Percentiles rank a stretch among this genome's conserved stretches.
Evolutionary conservation across 64 coral and sea anemone species (phyloP).

Genomic region (Anthopleura sola): DNA sequence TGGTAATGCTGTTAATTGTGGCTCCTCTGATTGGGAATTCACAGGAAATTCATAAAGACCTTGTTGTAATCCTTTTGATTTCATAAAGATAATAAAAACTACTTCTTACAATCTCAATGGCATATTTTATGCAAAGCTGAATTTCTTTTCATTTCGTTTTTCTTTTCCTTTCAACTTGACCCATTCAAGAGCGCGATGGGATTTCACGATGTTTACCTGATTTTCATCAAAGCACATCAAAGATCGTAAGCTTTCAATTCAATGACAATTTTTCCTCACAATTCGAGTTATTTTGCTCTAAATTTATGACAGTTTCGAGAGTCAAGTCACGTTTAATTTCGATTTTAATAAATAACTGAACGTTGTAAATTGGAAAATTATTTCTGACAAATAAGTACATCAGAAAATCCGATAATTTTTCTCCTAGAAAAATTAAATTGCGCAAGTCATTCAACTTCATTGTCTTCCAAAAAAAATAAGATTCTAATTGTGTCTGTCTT

Average conservation of each 20-base stretch:
- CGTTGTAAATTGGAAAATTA: background rate
- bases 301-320: background rate
- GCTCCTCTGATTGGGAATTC: background rate
- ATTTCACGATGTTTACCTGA: background rate
- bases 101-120: background rate
- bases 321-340: background rate
- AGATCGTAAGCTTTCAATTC: background rate
- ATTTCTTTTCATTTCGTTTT: background rate
- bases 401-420: background rate
- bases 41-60: background rate
- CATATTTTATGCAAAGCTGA: background rate
- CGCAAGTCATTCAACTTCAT: background rate
- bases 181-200: background rate
- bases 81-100: constrained; percentile 11
- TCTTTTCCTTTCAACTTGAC: background rate
- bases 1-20: background rate
- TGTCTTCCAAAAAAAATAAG: background rate
- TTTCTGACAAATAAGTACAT: background rate
- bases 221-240: background rate
- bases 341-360: background rate
- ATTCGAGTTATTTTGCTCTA: background rate
- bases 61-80: constrained; percentile 17
- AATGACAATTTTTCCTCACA: background rate
- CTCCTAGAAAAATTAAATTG: background rate
- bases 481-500: background rate